Base-by-base conservation (phyloP, 2,797 vertebrate species). In the Lutjanus campechanus region DNA sequence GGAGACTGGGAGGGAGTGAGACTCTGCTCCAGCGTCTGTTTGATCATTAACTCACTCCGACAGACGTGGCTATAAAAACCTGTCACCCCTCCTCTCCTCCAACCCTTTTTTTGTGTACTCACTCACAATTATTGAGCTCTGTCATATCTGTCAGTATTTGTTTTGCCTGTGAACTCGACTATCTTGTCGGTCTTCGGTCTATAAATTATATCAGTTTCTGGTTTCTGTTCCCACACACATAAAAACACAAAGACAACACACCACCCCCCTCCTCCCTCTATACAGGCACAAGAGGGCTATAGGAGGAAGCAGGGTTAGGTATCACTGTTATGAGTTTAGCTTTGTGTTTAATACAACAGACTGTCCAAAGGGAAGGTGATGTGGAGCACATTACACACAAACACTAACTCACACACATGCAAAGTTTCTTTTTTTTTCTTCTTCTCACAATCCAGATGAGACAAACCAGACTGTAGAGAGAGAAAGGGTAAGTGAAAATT, bases 21-120 rank as follows among this genome's bases (percentile, higher is more conserved):
- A 77, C 72, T 50, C 59, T 66, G 87, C 74, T 78, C 71, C 83
- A 77, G 85, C 83, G 78, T 74, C 82, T 85, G 88, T 91, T 81
- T 90, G 88, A 93, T 91, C 85, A 92, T 93, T 92, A 93, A 93
- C 93, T 89, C 81, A n/a, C 70, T 80, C 41, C 81, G 74, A 58
- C 83, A 76, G 85, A 82, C 75, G 4, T 2, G 13, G 47, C 82
- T 56, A 79, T 90, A 89, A 93, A 93, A 91, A 84, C 66, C 69
- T 55, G 69, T 79, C 89, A 73, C 55, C 59, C 58, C 56, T 61
- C 77, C 68, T 62, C 40, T 67, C 29, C 29, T 36, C 29, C 29
- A 36, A 36, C 29, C 29, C 5, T 13, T 69, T 36, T 73, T 72
- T 25, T 63, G 65, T 85, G 67, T 72, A 79, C 82, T 82, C 67